phyloP scores from a whole-genome alignment of 2,888 invertebrate species.

The Apodemia duryi region DNA sequence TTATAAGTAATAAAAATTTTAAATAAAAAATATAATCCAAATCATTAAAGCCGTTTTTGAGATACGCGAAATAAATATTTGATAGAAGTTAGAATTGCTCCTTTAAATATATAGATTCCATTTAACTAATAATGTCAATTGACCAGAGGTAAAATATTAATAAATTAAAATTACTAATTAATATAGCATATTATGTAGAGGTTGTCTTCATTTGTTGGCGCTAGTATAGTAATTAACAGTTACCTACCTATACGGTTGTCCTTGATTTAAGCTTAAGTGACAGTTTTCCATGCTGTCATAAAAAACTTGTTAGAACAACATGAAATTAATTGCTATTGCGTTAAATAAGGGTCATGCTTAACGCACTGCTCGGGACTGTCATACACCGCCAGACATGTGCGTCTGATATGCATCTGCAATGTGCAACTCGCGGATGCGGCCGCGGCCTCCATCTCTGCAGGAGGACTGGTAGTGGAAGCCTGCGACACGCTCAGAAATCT shows the following conservation, averaged over 20 bases:
- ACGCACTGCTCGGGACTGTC: conserved; percentile 5
- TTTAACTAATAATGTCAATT: too few relatives aligned
- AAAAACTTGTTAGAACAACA: background rate
- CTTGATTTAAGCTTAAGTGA: background rate
- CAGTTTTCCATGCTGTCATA: background rate
- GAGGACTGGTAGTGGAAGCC: conserved; percentile 32
- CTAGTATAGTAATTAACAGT: background rate
- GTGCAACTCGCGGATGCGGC: conserved; percentile 55
- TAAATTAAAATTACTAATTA: too few relatives aligned
- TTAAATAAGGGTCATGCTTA: background rate
- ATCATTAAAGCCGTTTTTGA: too few relatives aligned
- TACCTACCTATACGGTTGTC: conserved; percentile 3
- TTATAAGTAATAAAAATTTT: too few relatives aligned
- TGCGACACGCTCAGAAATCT: conserved; percentile 38
- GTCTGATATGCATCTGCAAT: conserved; percentile 41
- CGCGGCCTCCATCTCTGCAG: conserved; percentile 41
- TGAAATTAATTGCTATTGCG: background rate
- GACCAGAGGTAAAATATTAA: too few relatives aligned
- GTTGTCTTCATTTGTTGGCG: background rate
- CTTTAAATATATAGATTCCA: too few relatives aligned
- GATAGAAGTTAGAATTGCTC: too few relatives aligned
- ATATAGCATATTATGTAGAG: too few relatives aligned
- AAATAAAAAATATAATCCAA: too few relatives aligned
- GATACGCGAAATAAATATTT: too few relatives aligned
- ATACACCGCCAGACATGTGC: conserved; percentile 34